Base-by-base conservation (phyloP, 2,113 vertebrate genomes). In the Cynopterus brachyotis region DNA sequence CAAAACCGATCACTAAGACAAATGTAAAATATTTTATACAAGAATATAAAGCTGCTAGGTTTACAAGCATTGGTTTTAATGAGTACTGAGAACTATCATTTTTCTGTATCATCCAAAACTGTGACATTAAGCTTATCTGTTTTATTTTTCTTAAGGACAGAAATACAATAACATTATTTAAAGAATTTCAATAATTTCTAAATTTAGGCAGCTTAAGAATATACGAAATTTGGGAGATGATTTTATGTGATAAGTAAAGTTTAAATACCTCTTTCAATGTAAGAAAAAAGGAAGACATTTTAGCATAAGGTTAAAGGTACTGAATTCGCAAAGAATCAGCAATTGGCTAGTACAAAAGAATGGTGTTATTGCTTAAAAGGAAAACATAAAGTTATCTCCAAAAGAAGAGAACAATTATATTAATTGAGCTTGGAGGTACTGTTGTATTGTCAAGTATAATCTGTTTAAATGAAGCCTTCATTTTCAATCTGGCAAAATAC, bases 81-180 rank as follows among this genome's bases (percentile, higher is more conserved):
- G 53, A 37, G 24, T 42, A 12, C 47, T 72, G 40, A 80, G 89
- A 73, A 62, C 24, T 28, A 47, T 8, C 30, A 76, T 75, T 73
- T 95, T 89, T 45, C 60, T 37, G 50, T 55, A 37, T 1, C 40
- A 7, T 57, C 59, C 32, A 70, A 60, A 64, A 85, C 35, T 32
- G 3, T 70, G 53, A 79, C 42, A 82, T 73, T 89, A 91, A 80
- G 55, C 24, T 69, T 57, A 19, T 57, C 75, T 81, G 55, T 59
- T 86, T 92, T 64, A 37, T 73, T 92, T 96, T 96, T 84, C 72
- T 91, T 88, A 81, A 89, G 72, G 37, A 84, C 22, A 67, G 50
- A 92, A 89, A 93, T 76, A 45, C 12, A 82, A 83, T 62, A 89
- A 59, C 95, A 83, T 59, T 55, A 96, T 60, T 64, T 24, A 24